Evolutionary conservation across 2,113 vertebrate genomes (phyloP).

Genomic region (Toxostoma redivivum): DNA sequence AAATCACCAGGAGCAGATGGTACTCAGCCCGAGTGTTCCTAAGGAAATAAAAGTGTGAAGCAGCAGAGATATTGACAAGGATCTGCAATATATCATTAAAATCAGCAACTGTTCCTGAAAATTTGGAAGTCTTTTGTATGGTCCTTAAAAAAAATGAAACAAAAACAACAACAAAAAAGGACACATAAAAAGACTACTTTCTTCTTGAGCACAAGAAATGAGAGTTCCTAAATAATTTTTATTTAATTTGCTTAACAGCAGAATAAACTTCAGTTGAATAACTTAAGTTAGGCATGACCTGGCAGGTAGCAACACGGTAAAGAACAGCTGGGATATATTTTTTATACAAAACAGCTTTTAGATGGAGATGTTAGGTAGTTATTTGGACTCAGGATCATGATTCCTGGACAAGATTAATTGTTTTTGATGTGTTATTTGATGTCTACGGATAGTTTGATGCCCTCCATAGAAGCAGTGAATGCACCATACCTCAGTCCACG

Average conservation of each 20-base stretch:
- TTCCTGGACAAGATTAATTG: neutral
- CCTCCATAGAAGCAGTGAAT: neutral
- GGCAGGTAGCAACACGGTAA: neutral
- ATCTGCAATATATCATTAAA: slow-evolving; percentile 62
- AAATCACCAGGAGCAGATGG: slow-evolving; percentile 76
- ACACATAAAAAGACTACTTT: neutral
- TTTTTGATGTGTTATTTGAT: neutral
- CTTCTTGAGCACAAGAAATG: neutral
- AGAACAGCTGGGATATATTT: neutral
- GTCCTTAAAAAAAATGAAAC: neutral
- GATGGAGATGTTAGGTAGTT: neutral
- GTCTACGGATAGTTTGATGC: neutral
- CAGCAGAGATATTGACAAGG: slow-evolving; percentile 63
- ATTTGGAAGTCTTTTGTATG: slow-evolving; percentile 52
- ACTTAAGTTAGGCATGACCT: neutral
- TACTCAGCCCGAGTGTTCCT: slow-evolving; percentile 70
- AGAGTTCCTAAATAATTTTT: neutral
- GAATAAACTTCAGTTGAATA: neutral
- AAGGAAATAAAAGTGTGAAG: slow-evolving; percentile 75
- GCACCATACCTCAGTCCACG: accelerated
- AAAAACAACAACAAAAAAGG: neutral
- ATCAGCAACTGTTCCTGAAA: slow-evolving; percentile 63
- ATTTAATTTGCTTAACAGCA: neutral
- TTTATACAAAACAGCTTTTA: neutral
- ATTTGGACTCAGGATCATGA: neutral